phyloP scores from a whole-genome alignment of 2,888 invertebrate species.

The Exocentrus adspersus region DNA sequence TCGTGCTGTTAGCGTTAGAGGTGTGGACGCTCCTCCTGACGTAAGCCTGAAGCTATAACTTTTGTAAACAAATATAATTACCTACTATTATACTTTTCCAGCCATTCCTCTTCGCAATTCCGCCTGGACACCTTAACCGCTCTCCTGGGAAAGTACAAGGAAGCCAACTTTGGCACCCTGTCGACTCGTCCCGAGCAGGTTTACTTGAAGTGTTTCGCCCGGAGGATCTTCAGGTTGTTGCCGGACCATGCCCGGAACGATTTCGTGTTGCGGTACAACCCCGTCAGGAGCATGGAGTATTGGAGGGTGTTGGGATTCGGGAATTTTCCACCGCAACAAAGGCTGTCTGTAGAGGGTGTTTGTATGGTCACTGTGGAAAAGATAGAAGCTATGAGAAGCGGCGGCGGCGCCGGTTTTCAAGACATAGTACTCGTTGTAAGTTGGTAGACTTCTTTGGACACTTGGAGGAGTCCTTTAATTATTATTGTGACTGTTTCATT shows the following conservation, averaged over 20 bases:
- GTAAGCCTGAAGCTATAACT: too few species aligned
- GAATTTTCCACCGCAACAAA: slow-evolving; percentile 23
- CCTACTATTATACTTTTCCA: too few species aligned
- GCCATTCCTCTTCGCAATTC: slow-evolving; percentile 34
- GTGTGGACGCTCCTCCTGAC: slow-evolving; percentile 52
- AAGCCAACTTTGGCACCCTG: slow-evolving; percentile 42
- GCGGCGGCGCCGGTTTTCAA: slow-evolving; percentile 15
- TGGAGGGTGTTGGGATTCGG: slow-evolving; percentile 34
- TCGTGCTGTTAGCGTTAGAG: slow-evolving; percentile 51
- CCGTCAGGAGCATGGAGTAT: slow-evolving; percentile 1
- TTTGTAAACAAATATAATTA: too few species aligned
- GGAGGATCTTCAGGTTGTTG: slow-evolving; percentile 42
- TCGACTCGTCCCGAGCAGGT: slow-evolving; percentile 44
- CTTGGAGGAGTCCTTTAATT: too few species aligned
- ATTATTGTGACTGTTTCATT: too few species aligned
- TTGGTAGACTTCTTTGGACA: neutral
- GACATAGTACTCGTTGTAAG: slow-evolving; percentile 31
- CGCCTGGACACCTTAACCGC: slow-evolving; percentile 29
- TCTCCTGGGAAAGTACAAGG: slow-evolving; percentile 35
- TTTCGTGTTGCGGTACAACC: neutral
- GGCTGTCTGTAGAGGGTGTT: slow-evolving; percentile 19
- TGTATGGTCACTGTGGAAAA: slow-evolving; percentile 20
- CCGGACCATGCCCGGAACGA: slow-evolving; percentile 26
- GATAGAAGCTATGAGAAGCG: slow-evolving; percentile 22
- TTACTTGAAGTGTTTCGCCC: slow-evolving; percentile 44